Evolutionary conservation across 2,888 invertebrate genomes (phyloP), one percentile per base, ranked within the genome.

Genomic region (Cybosia mesomella): DNA sequence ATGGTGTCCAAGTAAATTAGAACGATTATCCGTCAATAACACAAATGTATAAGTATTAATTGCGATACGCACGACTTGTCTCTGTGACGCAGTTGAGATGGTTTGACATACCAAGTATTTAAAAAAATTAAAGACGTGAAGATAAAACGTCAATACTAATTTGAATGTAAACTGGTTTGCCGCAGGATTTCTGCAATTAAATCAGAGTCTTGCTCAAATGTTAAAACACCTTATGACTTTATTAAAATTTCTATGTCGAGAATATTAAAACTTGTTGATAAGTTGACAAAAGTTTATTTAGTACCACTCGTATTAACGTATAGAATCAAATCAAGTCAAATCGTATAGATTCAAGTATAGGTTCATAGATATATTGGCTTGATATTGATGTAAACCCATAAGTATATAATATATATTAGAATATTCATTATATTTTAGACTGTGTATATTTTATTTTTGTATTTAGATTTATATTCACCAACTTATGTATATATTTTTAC

Each of bases 401-500:
- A 32, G 43, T n/a, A 8, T 60, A 54, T 70, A 73, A 39, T 58
- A 70, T 21, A 61, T 60, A 54, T 57, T 57, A 32, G 49, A 43
- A 8, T 18, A 7, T 15, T 9, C 21, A 58, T 24, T 72, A 39
- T 11, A 2, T 70, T 60, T 65, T 54, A 66, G 22, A 58, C 32
- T 58, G 18, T 58, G n/a, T 49, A 28, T 65, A 59, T 22, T 64
- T 18, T 32, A 49, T 53, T 74, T 72, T 66, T 75, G 24, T 75
- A 71, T 70, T 68, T 70, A 71, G 70, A 43, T 67, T 63, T 72
- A 80, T 77, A 13, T 71, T 58, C 64, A 55, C 57, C 15, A 58
- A 43, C 24, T 13, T 67, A 72, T 77, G 64, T 77, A 71, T 74
- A 43, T 66, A 58, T 69, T 67, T 58, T 49, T 80, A 62, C 64